Conservation (phyloP, 2,888 invertebrate species). For the Hirtodrosophila trivittata region DNA sequence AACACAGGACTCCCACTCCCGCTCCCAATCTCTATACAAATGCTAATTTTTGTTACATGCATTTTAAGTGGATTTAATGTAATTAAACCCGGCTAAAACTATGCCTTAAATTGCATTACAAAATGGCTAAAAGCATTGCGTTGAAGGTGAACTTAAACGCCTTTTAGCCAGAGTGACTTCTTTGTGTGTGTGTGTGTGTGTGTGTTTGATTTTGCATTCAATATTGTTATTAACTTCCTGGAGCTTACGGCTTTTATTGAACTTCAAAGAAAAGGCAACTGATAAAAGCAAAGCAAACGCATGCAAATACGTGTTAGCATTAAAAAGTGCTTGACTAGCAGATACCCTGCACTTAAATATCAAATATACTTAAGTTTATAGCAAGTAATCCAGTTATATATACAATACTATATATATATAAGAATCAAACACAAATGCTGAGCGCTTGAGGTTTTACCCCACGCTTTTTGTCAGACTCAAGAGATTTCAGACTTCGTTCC, state of each 20-base stretch:
- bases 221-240: constrained; percentile 55
- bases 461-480: no score
- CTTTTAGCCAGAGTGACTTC: no score
- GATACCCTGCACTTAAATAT: neutral
- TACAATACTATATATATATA: no score
- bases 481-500: no score
- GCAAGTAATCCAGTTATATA: no score
- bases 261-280: constrained; percentile 58
- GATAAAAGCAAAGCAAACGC: constrained; percentile 44
- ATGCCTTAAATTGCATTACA: constrained; percentile 33
- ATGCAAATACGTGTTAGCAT: constrained; percentile 16
- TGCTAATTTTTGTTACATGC: constrained; percentile 58
- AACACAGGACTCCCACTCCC: no score
- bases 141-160: constrained; percentile 8
- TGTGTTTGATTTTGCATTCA: constrained; percentile 29
- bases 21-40: constrained; percentile 44
- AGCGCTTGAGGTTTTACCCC: no score
- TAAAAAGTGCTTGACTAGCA: neutral
- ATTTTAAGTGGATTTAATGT: constrained; percentile 49
- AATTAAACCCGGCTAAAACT: constrained; percentile 39
- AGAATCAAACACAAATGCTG: no score
- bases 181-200: neutral
- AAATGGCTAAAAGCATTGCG: constrained; percentile 8
- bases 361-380: neutral
- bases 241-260: constrained; percentile 53